A percentile compares a stretch with the other conserved stretches of the same genome.
Evolutionary conservation across 2,797 vertebrate species (phyloP).

Genomic region (Erpetoichthys calabaricus): DNA sequence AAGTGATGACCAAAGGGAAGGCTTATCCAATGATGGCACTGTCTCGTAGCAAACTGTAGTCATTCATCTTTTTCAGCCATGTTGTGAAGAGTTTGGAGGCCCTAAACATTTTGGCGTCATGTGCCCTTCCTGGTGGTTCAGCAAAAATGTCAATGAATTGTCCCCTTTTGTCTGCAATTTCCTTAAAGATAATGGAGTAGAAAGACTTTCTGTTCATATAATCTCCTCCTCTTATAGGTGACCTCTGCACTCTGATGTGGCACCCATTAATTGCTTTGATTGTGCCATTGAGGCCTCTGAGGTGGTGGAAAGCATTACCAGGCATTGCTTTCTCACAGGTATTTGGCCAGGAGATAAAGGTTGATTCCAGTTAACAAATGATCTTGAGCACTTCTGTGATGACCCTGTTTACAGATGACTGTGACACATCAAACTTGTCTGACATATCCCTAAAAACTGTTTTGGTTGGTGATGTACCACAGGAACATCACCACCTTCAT

Average conservation of each 20-base stretch:
- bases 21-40: conserved; percentile 8
- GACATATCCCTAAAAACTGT: conserved; percentile 15
- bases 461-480: conserved; percentile 17
- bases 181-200: conserved; percentile 8
- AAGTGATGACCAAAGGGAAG: conserved; percentile 9
- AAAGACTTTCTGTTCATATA: conserved; percentile 6
- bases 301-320: conserved; percentile 2
- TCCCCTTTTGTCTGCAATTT: conserved; percentile 10
- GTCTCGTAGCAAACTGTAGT: conserved; percentile 6
- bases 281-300: conserved; percentile 1
- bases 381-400: conserved; percentile 9
- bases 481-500: conserved; percentile 15
- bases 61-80: conserved; percentile 14
- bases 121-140: conserved; percentile 15
- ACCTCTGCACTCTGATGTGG: conserved; percentile 6
- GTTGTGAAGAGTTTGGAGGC: conserved; percentile 8
- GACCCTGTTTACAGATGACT: conserved; percentile 14
- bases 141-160: conserved; percentile 15
- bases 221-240: conserved; percentile 8
- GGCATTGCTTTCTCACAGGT: conserved; percentile 7
- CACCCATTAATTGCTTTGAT: conserved; percentile 7
- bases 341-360: conserved; percentile 12
- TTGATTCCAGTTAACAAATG: conserved; percentile 8
- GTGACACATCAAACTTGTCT: conserved; percentile 15
- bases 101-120: conserved; percentile 15